Base-by-base conservation (phyloP, 2,113 vertebrate species). In the Erythrolamprus reginae region DNA sequence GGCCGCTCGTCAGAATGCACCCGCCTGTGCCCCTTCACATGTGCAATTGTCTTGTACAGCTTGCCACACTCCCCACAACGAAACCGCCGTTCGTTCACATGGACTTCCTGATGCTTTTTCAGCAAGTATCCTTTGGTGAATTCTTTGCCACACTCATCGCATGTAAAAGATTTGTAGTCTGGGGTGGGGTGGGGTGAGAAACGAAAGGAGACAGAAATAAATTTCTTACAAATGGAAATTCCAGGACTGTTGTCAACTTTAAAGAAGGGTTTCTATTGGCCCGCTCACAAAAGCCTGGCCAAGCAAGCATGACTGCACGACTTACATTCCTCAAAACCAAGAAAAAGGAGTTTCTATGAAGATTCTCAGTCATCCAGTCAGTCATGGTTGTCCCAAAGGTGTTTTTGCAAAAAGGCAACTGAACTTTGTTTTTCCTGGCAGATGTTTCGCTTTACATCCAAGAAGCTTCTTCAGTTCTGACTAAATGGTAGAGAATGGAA, bases 11-110 rank as follows among this genome's bases (percentile, higher is more conserved):
- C 98, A 0, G 99, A 99, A 93, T 99, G 99, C 3, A 99, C 98
- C 0, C 98, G 96, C 91, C 99, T 98, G 96, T 99, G 99, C 77
- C 99, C 99, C 0, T 98, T 98, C 45, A 99, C 98, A 0, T 99
- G 99, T 0, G 98, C 99, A 0, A 99, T 98, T 65, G 98, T 99
- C 97, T 99, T 99, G 95, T 99, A 99, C 53, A 99, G 97, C 91
- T 99, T 99, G 82, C 99, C 99, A 0, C 99, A 99, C 95, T 99
- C 99, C 0, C 98, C 99, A 0, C 99, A 99, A 94, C 99, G 98
- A 96, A 98, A 99, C 10, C 98, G 97, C 92, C 99, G 97, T 95
- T 99, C 98, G 0, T 97, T 98, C 87, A 98, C 97, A 0, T 99
- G 99, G 2, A 98, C 97, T 77, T 99, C 98, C 97, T 98, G 98